Conservation (phyloP, 2,113 vertebrate species). For the Xiphias gladius region DNA sequence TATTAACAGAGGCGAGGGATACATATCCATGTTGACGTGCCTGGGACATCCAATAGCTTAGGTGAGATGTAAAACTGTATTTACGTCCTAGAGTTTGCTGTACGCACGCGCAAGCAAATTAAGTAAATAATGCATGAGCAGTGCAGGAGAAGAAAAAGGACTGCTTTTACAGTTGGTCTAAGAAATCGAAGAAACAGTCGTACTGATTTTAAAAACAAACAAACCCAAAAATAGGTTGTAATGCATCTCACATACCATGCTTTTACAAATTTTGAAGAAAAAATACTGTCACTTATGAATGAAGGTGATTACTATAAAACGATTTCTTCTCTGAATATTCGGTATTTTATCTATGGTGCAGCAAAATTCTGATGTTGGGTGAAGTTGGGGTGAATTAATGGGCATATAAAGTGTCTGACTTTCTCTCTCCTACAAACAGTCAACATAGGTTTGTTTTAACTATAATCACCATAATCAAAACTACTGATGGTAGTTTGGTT, state of each 20-base stretch:
- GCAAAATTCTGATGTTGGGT: no score
- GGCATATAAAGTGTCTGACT: no score
- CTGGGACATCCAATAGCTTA: conserved; percentile 23
- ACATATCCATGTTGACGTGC: conserved; percentile 39
- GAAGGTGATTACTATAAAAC: not conserved
- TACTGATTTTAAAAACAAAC: not conserved
- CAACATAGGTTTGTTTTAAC: no score
- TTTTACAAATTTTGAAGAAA: no score
- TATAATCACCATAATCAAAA: no score
- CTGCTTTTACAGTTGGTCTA: conserved; percentile 1
- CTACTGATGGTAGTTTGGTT: no score
- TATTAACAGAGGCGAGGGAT: conserved; percentile 44
- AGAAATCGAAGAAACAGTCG: not conserved
- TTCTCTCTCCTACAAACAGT: no score
- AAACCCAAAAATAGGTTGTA: not conserved
- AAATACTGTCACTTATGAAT: not conserved
- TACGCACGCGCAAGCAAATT: conserved; percentile 16
- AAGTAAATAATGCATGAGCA: conserved; percentile 15
- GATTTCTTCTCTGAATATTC: no score
- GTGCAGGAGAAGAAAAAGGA: not conserved
- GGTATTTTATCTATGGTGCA: no score
- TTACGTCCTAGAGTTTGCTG: conserved; percentile 3
- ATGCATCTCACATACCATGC: not conserved
- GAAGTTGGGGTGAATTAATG: no score
- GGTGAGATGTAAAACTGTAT: conserved; percentile 29